Percentiles rank a stretch among this genome's conserved stretches.
Conservation (phyloP, 2,797 vertebrate genomes). For the Enteromius treurensis region DNA sequence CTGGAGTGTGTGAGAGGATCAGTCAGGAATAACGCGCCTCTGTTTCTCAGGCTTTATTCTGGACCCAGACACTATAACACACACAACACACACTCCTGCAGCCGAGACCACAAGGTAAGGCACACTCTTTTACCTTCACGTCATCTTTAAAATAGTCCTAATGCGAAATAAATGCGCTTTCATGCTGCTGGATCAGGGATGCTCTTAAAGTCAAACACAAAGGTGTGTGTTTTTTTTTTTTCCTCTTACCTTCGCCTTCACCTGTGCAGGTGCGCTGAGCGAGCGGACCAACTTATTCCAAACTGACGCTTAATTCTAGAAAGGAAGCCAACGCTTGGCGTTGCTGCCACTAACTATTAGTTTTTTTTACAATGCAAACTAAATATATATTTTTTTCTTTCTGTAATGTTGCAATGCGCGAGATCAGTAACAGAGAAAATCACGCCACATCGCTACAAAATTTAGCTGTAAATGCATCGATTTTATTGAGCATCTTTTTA, state of each 20-base stretch:
- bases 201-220: conserved; percentile 38
- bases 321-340: no score
- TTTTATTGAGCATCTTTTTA: background rate
- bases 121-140: conserved; percentile 57
- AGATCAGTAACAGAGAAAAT: background rate
- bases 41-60: conserved; percentile 92
- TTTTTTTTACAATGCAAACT: background rate
- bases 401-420: background rate
- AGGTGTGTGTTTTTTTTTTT: conserved; percentile 11
- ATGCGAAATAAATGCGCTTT: conserved; percentile 23
- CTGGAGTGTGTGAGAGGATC: conserved; percentile 99
- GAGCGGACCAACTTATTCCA: conserved; percentile 15
- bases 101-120: conserved; percentile 81
- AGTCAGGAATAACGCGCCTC: conserved; percentile 99
- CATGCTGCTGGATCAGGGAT: conserved; percentile 28
- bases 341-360: background rate
- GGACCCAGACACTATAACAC: conserved; percentile 70
- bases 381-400: background rate
- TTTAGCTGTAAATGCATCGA: background rate
- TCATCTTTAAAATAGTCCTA: conserved; percentile 54
- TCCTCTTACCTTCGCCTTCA: conserved; percentile 59
- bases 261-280: conserved; percentile 80
- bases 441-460: background rate
- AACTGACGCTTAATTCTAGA: background rate
- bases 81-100: conserved; percentile 45